phyloP scores from a whole-genome alignment of 2,797 vertebrate species.

The Gallinago nigripennis region DNA sequence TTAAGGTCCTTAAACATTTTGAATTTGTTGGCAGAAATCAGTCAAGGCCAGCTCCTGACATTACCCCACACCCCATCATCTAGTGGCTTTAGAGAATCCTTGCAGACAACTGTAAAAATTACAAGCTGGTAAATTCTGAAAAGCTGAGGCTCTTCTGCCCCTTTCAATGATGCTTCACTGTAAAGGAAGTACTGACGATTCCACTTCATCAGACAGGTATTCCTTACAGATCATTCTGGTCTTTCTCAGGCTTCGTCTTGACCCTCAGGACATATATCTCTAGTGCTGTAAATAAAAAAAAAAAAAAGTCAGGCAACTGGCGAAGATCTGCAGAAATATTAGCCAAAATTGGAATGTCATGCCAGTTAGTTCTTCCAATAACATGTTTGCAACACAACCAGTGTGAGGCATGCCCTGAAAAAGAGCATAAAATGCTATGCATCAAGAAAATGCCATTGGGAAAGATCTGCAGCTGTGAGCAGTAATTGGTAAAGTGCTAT shows the following conservation, averaged over 20 bases:
- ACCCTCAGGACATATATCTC: neutral
- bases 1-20: neutral
- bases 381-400: neutral
- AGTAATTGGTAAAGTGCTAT: constrained; percentile 66
- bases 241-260: neutral
- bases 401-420: neutral
- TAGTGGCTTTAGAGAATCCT: neutral
- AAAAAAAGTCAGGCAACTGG: neutral
- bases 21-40: neutral
- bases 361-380: neutral
- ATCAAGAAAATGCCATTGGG: constrained; percentile 44
- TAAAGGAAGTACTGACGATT: neutral
- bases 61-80: neutral
- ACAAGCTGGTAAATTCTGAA: neutral
- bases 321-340: neutral
- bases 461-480: constrained; percentile 65
- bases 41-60: neutral
- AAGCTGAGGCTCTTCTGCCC: neutral
- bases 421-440: constrained; percentile 8
- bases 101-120: neutral
- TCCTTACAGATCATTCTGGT: neutral
- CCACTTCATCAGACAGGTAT: neutral
- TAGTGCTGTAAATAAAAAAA: neutral
- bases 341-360: neutral
- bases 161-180: neutral